Conservation (phyloP, 53 echinoderm and acorn worm species). For the Stichopus horrens region DNA sequence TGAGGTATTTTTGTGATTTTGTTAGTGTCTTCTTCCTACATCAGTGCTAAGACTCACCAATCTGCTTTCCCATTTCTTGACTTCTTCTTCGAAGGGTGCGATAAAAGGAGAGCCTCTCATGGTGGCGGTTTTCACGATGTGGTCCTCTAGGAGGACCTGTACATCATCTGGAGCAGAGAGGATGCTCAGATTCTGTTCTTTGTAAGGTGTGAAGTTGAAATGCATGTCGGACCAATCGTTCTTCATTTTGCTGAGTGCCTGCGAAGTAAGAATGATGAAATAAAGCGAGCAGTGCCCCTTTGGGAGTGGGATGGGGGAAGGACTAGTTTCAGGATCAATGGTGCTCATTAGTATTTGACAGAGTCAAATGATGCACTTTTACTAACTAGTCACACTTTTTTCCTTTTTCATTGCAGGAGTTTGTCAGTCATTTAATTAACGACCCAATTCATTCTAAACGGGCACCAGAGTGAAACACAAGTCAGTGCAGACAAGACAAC, state of each 20-base stretch:
- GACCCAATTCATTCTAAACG: too few relatives aligned
- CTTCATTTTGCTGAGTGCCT: slow-evolving; percentile 92
- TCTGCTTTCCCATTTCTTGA: slow-evolving; percentile 86
- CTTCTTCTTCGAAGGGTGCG: slow-evolving; percentile 80
- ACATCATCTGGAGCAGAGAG: slow-evolving; percentile 89
- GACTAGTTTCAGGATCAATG: too few relatives aligned
- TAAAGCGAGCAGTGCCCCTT: background rate
- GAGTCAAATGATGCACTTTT: too few relatives aligned
- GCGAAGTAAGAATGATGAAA: background rate
- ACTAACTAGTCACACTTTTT: background rate
- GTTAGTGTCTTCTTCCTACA: background rate
- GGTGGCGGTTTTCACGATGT: slow-evolving; percentile 93
- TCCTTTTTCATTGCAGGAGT: too few relatives aligned
- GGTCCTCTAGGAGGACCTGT: slow-evolving; percentile 91
- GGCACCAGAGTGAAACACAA: too few relatives aligned
- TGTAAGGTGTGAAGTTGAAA: slow-evolving; percentile 91
- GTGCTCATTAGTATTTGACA: too few relatives aligned
- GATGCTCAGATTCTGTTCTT: slow-evolving; percentile 84
- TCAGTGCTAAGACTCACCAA: slow-evolving; percentile 50
- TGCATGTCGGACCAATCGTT: slow-evolving; percentile 80
- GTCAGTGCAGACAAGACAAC: too few relatives aligned
- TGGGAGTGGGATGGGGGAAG: background rate
- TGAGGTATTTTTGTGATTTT: background rate
- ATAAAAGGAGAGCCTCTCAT: slow-evolving; percentile 96
- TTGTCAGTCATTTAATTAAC: too few relatives aligned